Percentiles rank a stretch among this genome's conserved stretches.
Conservation (phyloP, 2,888 invertebrate genomes). For the Eudemis profundana region DNA sequence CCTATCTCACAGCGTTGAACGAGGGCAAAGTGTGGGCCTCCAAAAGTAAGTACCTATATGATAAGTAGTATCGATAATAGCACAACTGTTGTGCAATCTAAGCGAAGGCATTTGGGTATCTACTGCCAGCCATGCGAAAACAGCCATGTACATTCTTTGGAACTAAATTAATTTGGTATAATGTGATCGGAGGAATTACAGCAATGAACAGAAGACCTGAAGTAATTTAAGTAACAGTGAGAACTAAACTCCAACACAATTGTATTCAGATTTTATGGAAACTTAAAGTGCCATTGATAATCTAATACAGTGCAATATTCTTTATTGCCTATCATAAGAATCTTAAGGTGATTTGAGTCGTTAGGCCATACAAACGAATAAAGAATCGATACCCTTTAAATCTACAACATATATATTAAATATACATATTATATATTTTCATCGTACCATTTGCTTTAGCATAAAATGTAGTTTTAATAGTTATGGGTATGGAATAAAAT, state of each 20-base stretch:
- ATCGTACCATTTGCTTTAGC: too few relatives aligned
- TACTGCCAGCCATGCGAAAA: conserved; percentile 40
- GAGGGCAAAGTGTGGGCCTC: conserved; percentile 91
- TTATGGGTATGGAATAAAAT: too few relatives aligned
- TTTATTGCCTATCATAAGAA: too few relatives aligned
- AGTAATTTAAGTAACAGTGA: conserved; percentile 14
- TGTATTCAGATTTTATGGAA: too few relatives aligned
- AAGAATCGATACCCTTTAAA: too few relatives aligned
- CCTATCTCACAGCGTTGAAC: conserved; percentile 84
- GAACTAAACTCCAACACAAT: neutral
- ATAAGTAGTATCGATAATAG: neutral
- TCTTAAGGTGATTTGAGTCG: too few relatives aligned
- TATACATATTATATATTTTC: too few relatives aligned
- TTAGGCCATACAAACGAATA: too few relatives aligned
- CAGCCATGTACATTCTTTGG: neutral
- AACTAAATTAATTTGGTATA: neutral
- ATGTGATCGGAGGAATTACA: neutral
- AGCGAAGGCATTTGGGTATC: conserved; percentile 28
- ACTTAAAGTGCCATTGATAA: too few relatives aligned
- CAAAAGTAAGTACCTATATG: conserved; percentile 87
- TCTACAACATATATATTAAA: too few relatives aligned
- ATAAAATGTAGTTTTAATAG: too few relatives aligned
- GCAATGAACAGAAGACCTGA: neutral
- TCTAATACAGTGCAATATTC: too few relatives aligned
- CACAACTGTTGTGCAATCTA: neutral